Percentiles rank a stretch among this genome's conserved stretches.
These are phyloP conservation scores for Saccostrea echinata DNA, from an alignment of 1,140 invertebrate genomes.

Conservation along the genomic window DNA sequence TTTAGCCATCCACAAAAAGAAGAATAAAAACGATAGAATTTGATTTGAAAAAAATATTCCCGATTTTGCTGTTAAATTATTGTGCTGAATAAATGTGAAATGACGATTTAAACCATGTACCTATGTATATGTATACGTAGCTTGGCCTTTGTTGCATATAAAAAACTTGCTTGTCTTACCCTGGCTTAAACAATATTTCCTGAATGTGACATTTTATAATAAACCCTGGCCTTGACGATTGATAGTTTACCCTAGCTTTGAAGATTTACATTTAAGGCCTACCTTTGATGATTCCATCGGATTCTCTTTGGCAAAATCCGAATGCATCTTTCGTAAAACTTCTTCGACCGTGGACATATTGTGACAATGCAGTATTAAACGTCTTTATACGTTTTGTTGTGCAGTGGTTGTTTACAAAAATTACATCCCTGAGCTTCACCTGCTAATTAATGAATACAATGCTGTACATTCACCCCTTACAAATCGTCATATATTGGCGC, in stretches of 20 bases:
- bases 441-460: slow-evolving; percentile 19
- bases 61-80: no score
- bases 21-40: no score
- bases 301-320: slow-evolving; percentile 32
- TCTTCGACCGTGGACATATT: slow-evolving; percentile 30
- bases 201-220: neutral
- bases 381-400: neutral
- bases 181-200: neutral
- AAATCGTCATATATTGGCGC: neutral
- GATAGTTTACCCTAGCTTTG: neutral
- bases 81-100: no score
- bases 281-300: slow-evolving; percentile 29
- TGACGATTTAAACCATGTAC: no score
- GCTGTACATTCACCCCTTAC: neutral
- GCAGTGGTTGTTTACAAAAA: neutral
- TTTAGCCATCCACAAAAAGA: no score
- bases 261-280: neutral
- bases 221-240: neutral
- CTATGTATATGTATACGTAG: no score
- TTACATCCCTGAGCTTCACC: neutral
- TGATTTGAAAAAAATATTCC: no score
- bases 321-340: slow-evolving; percentile 32
- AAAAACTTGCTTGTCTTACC: no score
- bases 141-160: no score
- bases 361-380: slow-evolving; percentile 15